Evolutionary conservation across 2,797 vertebrate species (phyloP), one percentile per base, ranked within the genome.

Genomic region (Neosilurus mollespiculum): DNA sequence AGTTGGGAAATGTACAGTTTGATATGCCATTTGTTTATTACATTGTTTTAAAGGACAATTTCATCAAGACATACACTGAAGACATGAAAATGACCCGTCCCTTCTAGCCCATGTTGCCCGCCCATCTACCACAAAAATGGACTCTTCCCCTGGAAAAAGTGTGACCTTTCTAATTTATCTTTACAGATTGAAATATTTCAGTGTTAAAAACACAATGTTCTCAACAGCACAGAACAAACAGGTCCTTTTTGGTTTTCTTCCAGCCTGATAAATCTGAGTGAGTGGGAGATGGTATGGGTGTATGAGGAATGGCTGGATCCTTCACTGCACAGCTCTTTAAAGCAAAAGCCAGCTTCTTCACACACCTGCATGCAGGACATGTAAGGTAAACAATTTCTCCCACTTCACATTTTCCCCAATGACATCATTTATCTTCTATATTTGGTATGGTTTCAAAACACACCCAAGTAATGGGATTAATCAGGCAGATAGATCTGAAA

Each of bases 361-460:
- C 43, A 65, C 15, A 20, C 37, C 56, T 73, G 59, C 16, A 71
- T 83, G 20, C 58, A 78, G 30, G 43, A 71, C 56, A 24, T 59
- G 26, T 7, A 64, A 66, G 30, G 80, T 78, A 78, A 11, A 34
- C 56, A 54, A 70, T 34, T 8, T 34, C 75, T 61, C 84, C 81
- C 62, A 77, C 61, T 72, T 80, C 64, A 67, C 51, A 80, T 72
- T 86, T 22, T 79, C 73, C 26, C 54, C 82, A 84, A 5, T 69
- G 80, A 79, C 49, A 54, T 78, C 26, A 86, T 87, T 82, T 61
- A 30, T 89, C 86, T 87, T 76, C 80, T 75, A 58, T 58, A 37
- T 64, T 75, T 51, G 26, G 61, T 72, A 77, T 37, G 15, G 54
- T n/a, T 86, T 84, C 77, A 84, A 85, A 86, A 53, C 72, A n/a